These are phyloP conservation scores for Hypsopygia costalis DNA, from an alignment of 2,888 invertebrate species.

Conservation along the genomic window DNA sequence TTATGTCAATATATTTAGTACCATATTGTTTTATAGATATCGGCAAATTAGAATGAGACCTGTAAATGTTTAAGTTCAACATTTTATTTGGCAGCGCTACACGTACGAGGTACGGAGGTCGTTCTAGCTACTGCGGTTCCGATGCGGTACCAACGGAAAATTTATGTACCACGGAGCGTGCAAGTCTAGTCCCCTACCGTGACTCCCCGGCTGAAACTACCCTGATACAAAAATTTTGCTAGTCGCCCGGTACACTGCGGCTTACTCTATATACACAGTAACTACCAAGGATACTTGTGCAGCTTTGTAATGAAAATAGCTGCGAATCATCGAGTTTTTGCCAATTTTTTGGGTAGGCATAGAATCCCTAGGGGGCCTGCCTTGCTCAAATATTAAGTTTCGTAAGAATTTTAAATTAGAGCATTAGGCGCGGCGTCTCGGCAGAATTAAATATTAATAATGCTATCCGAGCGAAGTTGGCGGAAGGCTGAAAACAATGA, in stretches of 20 bases:
- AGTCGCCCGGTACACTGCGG: slow-evolving; percentile 51
- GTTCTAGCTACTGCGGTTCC: slow-evolving; percentile 68
- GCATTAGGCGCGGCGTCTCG: slow-evolving; percentile 64
- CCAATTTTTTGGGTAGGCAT: slow-evolving; percentile 41
- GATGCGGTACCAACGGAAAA: slow-evolving; percentile 71
- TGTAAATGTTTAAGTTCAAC: slow-evolving; percentile 32
- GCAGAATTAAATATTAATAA: slow-evolving; percentile 73
- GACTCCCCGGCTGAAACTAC: slow-evolving; percentile 45
- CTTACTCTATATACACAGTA: slow-evolving; percentile 21
- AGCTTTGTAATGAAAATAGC: slow-evolving; percentile 51
- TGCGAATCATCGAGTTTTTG: slow-evolving; percentile 49
- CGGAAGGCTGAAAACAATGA: slow-evolving; percentile 58
- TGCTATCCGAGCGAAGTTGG: slow-evolving; percentile 55
- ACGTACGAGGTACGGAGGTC: slow-evolving; percentile 55
- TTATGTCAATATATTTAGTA: slow-evolving; percentile 1
- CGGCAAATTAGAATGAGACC: slow-evolving; percentile 12
- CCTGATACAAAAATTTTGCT: slow-evolving; percentile 38
- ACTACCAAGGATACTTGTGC: slow-evolving; percentile 26
- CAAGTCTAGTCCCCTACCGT: slow-evolving; percentile 56
- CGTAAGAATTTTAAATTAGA: slow-evolving; percentile 74
- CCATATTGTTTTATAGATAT: slow-evolving; percentile 7
- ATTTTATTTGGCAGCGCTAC: slow-evolving; percentile 67
- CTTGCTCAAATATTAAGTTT: slow-evolving; percentile 74
- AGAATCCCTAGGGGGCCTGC: slow-evolving; percentile 47
- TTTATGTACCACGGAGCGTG: slow-evolving; percentile 73